These are phyloP conservation scores for Drosophila sucinea DNA, from an alignment of 1,140 invertebrate species.

Conservation along the genomic window DNA sequence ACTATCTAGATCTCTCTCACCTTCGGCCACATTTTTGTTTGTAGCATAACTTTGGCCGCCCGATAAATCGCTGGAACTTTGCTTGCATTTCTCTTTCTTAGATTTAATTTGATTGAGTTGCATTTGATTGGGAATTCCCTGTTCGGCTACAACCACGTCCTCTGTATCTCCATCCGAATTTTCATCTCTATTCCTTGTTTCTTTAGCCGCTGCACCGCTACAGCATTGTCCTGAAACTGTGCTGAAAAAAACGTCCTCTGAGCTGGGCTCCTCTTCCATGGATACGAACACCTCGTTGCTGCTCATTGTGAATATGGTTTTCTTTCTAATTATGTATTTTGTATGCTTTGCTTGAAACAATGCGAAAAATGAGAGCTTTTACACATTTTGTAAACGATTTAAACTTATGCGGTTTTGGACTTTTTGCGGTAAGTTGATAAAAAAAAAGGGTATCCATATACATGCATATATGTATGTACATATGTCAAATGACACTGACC, in stretches of 20 bases:
- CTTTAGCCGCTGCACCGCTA: neutral
- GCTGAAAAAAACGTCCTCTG: slow-evolving; percentile 51
- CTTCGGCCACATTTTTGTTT: slow-evolving; percentile 73
- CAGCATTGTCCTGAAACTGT: slow-evolving; percentile 49
- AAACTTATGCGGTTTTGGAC: slow-evolving; percentile 46
- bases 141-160: neutral
- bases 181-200: neutral
- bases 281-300: slow-evolving; percentile 38
- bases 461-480: neutral
- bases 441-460: neutral
- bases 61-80: slow-evolving; percentile 44
- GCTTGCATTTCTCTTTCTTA: neutral
- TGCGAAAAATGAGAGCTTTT: slow-evolving; percentile 46
- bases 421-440: slow-evolving; percentile 12
- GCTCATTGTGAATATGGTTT: slow-evolving; percentile 37
- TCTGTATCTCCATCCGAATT: slow-evolving; percentile 2
- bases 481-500: slow-evolving; percentile 1
- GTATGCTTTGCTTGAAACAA: slow-evolving; percentile 13
- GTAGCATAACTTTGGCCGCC: slow-evolving; percentile 59
- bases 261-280: slow-evolving; percentile 45
- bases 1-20: slow-evolving; percentile 15
- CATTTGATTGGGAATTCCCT: neutral
- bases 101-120: neutral
- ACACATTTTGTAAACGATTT: slow-evolving; percentile 43
- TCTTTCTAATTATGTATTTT: slow-evolving; percentile 15